Conservation (phyloP, 2,888 invertebrate species). For the Cerastis rubricosa region DNA sequence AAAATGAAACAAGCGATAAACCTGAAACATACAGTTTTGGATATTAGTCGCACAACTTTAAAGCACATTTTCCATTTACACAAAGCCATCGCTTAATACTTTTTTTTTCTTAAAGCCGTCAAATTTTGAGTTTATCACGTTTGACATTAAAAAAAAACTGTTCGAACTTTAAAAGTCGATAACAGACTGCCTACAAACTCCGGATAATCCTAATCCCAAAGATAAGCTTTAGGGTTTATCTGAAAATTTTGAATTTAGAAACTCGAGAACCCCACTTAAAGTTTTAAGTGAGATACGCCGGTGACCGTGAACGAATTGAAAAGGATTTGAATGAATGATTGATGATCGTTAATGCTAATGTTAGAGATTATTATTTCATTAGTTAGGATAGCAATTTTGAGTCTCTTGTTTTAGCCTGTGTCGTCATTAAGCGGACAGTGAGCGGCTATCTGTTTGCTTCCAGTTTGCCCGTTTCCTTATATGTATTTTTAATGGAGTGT, state of each 20-base stretch:
- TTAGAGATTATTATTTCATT: conserved; percentile 13
- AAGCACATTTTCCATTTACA: background rate
- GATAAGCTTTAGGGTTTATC: conserved; percentile 62
- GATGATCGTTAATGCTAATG: conserved; percentile 21
- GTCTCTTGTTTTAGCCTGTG: background rate
- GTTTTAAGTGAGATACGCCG: conserved; percentile 39
- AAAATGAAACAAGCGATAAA: background rate
- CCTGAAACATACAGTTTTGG: background rate
- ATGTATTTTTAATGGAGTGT: too few species aligned
- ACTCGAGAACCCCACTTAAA: conserved; percentile 56
- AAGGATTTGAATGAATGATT: conserved; percentile 52
- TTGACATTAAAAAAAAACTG: conserved; percentile 43
- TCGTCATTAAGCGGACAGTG: background rate
- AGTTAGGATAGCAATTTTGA: background rate
- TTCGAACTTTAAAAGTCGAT: conserved; percentile 55
- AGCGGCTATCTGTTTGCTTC: background rate
- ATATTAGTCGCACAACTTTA: background rate
- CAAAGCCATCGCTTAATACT: background rate
- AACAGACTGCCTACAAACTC: conserved; percentile 51
- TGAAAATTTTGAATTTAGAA: conserved; percentile 57
- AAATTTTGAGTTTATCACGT: conserved; percentile 36
- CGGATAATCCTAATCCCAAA: conserved; percentile 58
- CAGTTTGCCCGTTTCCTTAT: background rate
- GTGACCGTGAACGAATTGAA: conserved; percentile 52
- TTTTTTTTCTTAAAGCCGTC: background rate